Conservation (phyloP, 2,888 invertebrate genomes). For the Syritta pipiens region DNA sequence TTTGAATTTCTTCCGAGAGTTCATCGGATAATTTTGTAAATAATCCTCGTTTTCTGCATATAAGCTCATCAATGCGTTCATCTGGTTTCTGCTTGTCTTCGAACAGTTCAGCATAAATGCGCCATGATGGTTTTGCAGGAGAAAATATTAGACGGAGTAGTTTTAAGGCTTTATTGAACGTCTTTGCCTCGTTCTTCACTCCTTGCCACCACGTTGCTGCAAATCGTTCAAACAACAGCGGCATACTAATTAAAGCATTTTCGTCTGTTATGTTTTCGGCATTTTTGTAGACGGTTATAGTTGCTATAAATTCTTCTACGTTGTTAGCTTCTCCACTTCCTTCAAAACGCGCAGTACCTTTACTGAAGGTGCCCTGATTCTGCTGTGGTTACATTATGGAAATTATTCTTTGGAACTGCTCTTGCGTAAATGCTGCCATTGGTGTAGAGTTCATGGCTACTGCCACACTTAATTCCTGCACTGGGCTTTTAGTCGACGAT, state of each 20-base stretch:
- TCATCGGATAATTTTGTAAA: no score
- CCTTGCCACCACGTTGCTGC: neutral
- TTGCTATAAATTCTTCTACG: no score
- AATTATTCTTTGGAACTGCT: no score
- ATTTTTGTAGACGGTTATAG: no score
- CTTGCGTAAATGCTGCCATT: no score
- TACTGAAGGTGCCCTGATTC: neutral
- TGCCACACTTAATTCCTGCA: no score
- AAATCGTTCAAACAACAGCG: neutral
- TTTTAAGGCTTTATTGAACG: slow-evolving; percentile 39
- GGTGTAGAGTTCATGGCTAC: no score
- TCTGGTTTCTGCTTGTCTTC: neutral
- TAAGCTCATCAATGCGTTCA: neutral
- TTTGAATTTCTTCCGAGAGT: no score
- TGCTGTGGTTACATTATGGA: no score
- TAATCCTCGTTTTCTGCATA: neutral
- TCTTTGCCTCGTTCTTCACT: neutral
- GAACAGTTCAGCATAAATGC: slow-evolving; percentile 59
- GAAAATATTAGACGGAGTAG: slow-evolving; percentile 44
- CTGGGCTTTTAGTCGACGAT: no score
- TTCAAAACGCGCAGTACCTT: neutral
- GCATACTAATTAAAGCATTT: no score
- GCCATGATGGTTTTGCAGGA: slow-evolving; percentile 56
- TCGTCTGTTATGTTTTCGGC: no score
- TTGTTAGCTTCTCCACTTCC: neutral